A percentile compares a stretch with the other conserved stretches of the same genome.
phyloP scores from a whole-genome alignment of 2,113 vertebrate genomes.

The Corythornis madagascariensis region DNA sequence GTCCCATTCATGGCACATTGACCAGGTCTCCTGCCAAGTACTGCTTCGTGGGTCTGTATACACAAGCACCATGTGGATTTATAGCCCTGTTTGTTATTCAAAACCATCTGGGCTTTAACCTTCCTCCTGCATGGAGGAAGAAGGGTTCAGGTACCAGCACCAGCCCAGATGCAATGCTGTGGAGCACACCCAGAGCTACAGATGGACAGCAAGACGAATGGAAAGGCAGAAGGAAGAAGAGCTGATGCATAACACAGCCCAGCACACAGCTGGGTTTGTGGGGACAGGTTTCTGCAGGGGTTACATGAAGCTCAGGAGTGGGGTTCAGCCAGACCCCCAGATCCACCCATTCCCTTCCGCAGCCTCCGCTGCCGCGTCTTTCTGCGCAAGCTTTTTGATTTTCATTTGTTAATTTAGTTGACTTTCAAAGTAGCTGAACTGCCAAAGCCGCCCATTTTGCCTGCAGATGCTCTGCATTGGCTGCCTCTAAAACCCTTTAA shows the following conservation, averaged over 20 bases:
- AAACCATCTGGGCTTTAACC: neutral
- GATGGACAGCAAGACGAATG: neutral
- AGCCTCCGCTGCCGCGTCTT: neutral
- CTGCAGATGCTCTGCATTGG: conserved; percentile 55
- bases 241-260: neutral
- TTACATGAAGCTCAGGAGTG: neutral
- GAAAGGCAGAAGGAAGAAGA: neutral
- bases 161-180: fast-evolving
- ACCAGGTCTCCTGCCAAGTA: neutral
- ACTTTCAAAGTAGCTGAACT: neutral
- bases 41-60: neutral
- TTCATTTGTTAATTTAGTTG: neutral
- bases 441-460: conserved; percentile 8
- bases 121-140: neutral
- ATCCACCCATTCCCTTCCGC: neutral
- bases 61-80: neutral
- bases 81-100: neutral
- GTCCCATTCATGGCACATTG: fast-evolving
- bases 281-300: neutral
- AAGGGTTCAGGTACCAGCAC: neutral
- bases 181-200: neutral
- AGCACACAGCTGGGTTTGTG: neutral
- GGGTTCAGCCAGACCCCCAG: neutral
- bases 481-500: conserved; percentile 38
- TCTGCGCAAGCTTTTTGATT: neutral